phyloP scores from a whole-genome alignment of 2,113 vertebrate species.

The Rhea americana region DNA sequence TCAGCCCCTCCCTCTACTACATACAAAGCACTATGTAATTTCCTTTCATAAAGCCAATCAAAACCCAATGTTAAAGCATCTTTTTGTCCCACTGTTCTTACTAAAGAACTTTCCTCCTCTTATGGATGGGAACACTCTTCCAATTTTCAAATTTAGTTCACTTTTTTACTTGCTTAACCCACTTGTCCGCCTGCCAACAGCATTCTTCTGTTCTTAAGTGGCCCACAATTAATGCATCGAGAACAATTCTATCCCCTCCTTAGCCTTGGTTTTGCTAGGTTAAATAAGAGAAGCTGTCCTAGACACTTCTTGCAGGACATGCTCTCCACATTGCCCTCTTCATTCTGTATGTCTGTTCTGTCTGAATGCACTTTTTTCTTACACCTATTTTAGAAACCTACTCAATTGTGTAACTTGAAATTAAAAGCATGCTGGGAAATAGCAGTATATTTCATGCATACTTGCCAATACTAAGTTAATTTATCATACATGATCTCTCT shows the following conservation, averaged over 20 bases:
- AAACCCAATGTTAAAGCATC: background rate
- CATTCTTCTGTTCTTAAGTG: background rate
- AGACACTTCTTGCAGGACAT: background rate
- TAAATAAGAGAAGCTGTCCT: background rate
- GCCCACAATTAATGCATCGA: background rate
- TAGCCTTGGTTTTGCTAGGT: background rate
- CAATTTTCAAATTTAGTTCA: background rate
- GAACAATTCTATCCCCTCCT: background rate
- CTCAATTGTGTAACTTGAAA: background rate
- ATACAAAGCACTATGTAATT: background rate
- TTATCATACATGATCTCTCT: background rate
- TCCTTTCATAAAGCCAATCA: background rate
- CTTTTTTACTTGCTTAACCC: background rate
- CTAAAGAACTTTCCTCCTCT: background rate
- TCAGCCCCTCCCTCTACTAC: background rate
- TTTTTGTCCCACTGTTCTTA: background rate
- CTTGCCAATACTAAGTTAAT: background rate
- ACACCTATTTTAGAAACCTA: background rate
- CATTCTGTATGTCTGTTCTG: background rate
- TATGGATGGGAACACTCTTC: accelerated
- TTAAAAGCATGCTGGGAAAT: background rate
- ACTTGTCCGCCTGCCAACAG: background rate
- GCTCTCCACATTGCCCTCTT: background rate
- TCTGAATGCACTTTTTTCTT: background rate
- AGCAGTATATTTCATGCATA: background rate